A percentile compares a stretch with the other conserved stretches of the same genome.
Conservation (phyloP, 2,113 vertebrate genomes). For the Cinclus cinclus region DNA sequence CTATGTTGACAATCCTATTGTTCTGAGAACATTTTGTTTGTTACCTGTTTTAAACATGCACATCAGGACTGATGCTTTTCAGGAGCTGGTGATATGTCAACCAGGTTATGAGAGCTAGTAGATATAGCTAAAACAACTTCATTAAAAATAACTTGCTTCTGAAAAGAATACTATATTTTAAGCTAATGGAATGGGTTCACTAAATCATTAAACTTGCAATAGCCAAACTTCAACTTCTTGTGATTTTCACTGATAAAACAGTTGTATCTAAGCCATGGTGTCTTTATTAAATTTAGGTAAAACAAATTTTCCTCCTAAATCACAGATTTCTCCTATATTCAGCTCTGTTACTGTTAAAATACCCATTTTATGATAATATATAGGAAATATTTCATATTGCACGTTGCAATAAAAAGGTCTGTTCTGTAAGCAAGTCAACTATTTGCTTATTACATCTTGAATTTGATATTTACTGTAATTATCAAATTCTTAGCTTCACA, state of each 20-base stretch:
- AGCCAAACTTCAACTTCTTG: not conserved
- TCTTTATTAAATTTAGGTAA: not conserved
- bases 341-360: not conserved
- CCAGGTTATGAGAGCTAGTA: not conserved
- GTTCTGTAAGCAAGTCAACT: not conserved
- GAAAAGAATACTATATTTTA: not conserved
- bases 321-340: not conserved
- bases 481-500: not conserved
- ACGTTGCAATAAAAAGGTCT: not conserved
- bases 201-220: not conserved
- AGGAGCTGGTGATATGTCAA: not conserved
- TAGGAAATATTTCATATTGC: not conserved
- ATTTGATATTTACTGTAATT: not conserved
- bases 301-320: not conserved
- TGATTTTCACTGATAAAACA: not conserved
- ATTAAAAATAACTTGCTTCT: not conserved
- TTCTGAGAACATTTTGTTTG: not conserved
- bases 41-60: not conserved
- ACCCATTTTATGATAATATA: not conserved
- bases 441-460: not conserved
- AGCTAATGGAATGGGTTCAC: not conserved
- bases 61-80: not conserved
- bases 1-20: not conserved
- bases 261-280: not conserved
- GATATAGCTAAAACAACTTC: not conserved